Base-by-base conservation (phyloP, 1,140 invertebrate species). In the Mercenaria mercenaria region DNA sequence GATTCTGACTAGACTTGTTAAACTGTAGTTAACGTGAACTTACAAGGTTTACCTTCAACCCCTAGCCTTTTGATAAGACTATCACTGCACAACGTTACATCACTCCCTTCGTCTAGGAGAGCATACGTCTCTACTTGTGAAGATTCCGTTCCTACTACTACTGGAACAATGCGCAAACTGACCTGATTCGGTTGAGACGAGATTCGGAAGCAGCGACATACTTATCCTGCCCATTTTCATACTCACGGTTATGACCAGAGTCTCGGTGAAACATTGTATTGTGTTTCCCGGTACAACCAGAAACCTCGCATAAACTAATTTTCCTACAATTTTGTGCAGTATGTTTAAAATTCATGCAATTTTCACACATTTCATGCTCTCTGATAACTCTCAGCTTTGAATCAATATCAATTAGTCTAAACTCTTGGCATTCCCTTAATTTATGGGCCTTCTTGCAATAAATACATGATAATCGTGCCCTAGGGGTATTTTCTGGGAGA, bases 291-390 rank as follows among this genome's bases (percentile, higher is more conserved):
- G n/a, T 81, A 61, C 47, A 81, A n/a, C 79, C 47, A 32, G 23
- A 20, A 2, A 81, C 79, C 23, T 81, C 79, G 29, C 79, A 81
- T n/a, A 59, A 37, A 81, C 43, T 26, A 23, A 59, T 32, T 23
- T 56, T 59, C 2, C 52, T 10, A 81, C 79, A 81, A 39, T 6
- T 29, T 39, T 59, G 32, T 10, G 79, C 79, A 81, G 6, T 18
- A 81, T 81, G 79, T 61, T 81, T 81, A 29, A n/a, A n/a, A n/a
- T n/a, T n/a, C n/a, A 81, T 20, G 56, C 79, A 81, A 59, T 81
- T 81, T 15, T 81, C 79, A 29, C 79, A 81, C 52, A 81, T 81
- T 81, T 34, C 23, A 39, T 81, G 18, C 52, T 39, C 43, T 39
- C 34, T 81, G 52, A 81, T 34, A 81, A 81, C 29, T 4, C 34